Base-by-base conservation (phyloP, 2,797 vertebrate species). In the Argyrosomus regius region DNA sequence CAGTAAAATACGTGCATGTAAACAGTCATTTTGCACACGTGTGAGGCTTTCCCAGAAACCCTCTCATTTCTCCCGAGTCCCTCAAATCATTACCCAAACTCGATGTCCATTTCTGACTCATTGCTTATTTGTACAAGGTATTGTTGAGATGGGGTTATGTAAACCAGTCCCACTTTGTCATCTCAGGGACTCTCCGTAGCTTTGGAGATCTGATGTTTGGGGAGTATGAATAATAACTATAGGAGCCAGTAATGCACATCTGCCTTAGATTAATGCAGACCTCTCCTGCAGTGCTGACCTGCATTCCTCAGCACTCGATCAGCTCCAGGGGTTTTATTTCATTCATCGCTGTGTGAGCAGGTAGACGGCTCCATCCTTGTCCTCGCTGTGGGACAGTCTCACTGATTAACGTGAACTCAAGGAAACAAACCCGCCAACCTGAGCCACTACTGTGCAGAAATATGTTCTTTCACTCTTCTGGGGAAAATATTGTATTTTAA, bases 181-280 rank as follows among this genome's bases (percentile, higher is more conserved):
- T 93, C 83, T 88, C 87, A 48, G 83, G 78, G 90, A 88, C 89
- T 92, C 89, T 84, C 83, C 48, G 66, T 52, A 83, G 90, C 81
- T 90, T 81, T 90, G 86, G 90, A 87, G 72, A 83, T 84, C 74
- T 91, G 81, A 88, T 91, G 91, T 92, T 93, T 89, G 85, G 89
- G 83, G 91, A 91, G 87, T 90, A 93, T 95, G 92, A 94, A 94
- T 93, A 92, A 94, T 93, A 93, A 93, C 90, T 82, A 89, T 90
- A 93, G 86, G 85, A 93, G 89, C 83, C 84, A 87, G 90, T 90
- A 85, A 91, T 91, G 86, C 90, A 94, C 94, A 95, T 95, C 91
- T 95, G 93, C 90, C 87, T 93, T 77, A 75, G 80, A 93, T 95
- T 95, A 95, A 95, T 95, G 89, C 46, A 3, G 68, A 86, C 72